Evolutionary conservation across 2,113 vertebrate species (phyloP), one percentile per base, ranked within the genome.

Genomic region (Poeciliopsis retropinna): DNA sequence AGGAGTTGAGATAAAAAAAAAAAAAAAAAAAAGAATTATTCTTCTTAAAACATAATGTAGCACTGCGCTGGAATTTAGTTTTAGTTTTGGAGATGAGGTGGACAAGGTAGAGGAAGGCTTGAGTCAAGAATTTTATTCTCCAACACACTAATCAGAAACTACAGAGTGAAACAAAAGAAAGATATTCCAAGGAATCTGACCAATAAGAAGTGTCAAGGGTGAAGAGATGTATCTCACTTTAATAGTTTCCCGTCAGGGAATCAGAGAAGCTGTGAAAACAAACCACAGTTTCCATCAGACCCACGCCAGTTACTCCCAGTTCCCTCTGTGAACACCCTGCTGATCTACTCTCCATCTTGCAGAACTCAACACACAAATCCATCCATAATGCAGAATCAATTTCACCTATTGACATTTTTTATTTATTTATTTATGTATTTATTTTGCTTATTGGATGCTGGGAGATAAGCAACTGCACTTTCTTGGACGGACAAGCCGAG

Each of bases 341-440:
- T 41, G 28, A 17, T 31, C 25, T 15, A 30, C 22, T 47, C 15
- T 29, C 37, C 22, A 67, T 74, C 72, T 39, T 34, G 31, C 28
- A 70, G 25, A 77, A 67, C 62, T 81, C 60, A 74, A 73, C 54
- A 67, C 29, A 70, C 67, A 76, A 80, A 80, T 60, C 67, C 25
- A 31, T 76, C 69, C 41, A 29, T 14, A 69, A 32, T 27, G n/a
- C 19, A 57, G 69, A 67, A 81, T 87, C 76, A 77, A 81, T 79
- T 87, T 77, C 71, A 84, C 73, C 82, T 87, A 54, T 47, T 84
- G 88, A 88, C 86, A 90, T 85, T 81, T 85, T 6, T 32, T 32
- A 28, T 54, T 64, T 67, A 76, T 12, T 13, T 84, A 5, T 31
- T 31, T 31, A 5, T 31, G 6, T 32, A 34, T 34, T 34, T 1